phyloP scores from a whole-genome alignment of 1,140 invertebrate species.

The Lethrus apterus region DNA sequence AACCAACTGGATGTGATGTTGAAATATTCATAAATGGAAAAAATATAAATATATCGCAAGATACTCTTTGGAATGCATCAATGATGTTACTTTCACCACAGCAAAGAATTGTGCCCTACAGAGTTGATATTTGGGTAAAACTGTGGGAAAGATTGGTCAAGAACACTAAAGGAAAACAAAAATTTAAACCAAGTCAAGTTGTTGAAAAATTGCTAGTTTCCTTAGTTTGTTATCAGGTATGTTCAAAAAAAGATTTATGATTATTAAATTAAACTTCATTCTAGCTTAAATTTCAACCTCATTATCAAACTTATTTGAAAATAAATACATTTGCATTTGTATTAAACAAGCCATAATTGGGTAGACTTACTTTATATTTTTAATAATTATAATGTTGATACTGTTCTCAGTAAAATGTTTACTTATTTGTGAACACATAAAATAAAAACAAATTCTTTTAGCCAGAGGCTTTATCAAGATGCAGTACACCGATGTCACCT shows the following conservation, averaged over 20 bases:
- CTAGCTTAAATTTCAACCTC: too few species aligned
- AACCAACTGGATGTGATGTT: constrained; percentile 44
- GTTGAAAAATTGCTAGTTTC: constrained; percentile 69
- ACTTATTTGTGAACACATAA: too few species aligned
- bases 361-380: too few species aligned
- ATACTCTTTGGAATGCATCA: constrained; percentile 68
- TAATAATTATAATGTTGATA: too few species aligned
- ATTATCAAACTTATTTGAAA: too few species aligned
- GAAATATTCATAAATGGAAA: constrained; percentile 46
- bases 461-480: constrained; percentile 76
- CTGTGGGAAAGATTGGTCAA: constrained; percentile 63
- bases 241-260: constrained; percentile 13
- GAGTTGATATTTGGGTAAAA: constrained; percentile 72
- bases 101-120: constrained; percentile 69
- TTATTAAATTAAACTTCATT: too few species aligned
- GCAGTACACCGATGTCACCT: constrained; percentile 74
- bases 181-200: constrained; percentile 61
- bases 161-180: constrained; percentile 48
- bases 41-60: constrained; percentile 42
- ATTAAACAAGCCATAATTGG: background rate
- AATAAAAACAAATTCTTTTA: too few species aligned
- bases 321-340: background rate
- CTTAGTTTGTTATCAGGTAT: constrained; percentile 68
- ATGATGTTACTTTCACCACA: constrained; percentile 76
- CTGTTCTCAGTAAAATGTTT: too few species aligned